A percentile compares a stretch with the other conserved stretches of the same genome.
These are phyloP conservation scores for Crypturellus undulatus DNA, from an alignment of 2,113 vertebrate species.

Conservation along the genomic window DNA sequence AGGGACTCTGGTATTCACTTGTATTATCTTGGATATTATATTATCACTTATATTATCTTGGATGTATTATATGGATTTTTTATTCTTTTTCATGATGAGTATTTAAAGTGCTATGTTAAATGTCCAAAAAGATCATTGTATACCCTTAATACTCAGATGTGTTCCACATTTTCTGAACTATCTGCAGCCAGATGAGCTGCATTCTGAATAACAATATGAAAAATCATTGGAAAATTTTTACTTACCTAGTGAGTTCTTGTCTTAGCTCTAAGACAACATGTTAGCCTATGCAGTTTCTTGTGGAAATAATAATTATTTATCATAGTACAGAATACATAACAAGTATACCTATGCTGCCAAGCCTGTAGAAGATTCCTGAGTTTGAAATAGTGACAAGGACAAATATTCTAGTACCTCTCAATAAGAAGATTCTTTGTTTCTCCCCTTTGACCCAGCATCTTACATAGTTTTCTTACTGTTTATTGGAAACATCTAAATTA, in stretches of 20 bases:
- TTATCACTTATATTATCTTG: background rate
- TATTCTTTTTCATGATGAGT: background rate
- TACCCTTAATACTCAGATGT: background rate
- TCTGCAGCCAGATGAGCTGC: background rate
- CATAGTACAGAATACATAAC: background rate
- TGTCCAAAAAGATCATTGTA: background rate
- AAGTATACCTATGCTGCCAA: too few relatives aligned
- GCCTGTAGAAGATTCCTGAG: too few relatives aligned
- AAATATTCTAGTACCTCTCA: too few relatives aligned
- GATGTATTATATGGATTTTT: background rate
- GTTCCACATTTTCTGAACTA: background rate
- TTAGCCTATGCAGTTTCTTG: background rate
- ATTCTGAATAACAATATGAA: background rate
- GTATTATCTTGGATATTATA: background rate
- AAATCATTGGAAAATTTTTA: background rate
- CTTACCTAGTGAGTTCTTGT: background rate
- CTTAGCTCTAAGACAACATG: background rate
- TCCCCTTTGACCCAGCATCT: background rate
- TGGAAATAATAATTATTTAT: background rate
- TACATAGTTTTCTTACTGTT: background rate
- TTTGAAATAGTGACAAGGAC: too few relatives aligned
- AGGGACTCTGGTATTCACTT: background rate
- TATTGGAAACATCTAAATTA: too few relatives aligned
- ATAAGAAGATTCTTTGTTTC: background rate
- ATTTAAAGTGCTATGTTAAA: background rate